Evolutionary conservation across 2,888 invertebrate species (phyloP), one percentile per base, ranked within the genome.

Genomic region (Bibio marci): DNA sequence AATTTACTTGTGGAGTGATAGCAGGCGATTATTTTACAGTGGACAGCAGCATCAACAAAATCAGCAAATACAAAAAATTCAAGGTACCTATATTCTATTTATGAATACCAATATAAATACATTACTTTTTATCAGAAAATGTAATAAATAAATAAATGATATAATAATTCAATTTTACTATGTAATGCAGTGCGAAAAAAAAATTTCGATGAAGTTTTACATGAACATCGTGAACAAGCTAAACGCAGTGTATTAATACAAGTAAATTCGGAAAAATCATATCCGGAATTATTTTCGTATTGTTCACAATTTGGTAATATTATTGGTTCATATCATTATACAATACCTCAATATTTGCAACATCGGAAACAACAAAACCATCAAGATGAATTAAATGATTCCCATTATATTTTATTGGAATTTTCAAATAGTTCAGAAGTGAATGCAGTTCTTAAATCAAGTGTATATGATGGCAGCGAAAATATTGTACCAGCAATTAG

Each of bases 391-490:
- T 53, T 57, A 32, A 68, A 61, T 47, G 66, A 70, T 37, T 60
- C 80, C 73, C 73, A 81, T 56, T 83, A 80, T 52, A 74, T 83
- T 56, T 63, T 86, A 27, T 64, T 86, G 36, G 85, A 87, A 62
- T 85, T 78, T 57, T 58, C 59, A 4, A 60, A 67, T 11, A 62
- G 65, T 48, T 54, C 61, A 3, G 65, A 70, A 46, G 66, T 76
- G 1, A 53, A 64, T 13, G 64, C 69, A 22, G 59, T 77, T 2
- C 56, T 80, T n/a, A 50, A 56, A 32, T 58, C 59, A 3, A 70
- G 76, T 47, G 63, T 66, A 1, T 73, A 75, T 52, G 61, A 70
- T 35, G 69, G 70, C 40, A 67, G 70, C 26, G 45, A 62, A 11
- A 67, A 71, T 15, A 62, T 72, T 3, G 69, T 80, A 52, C 75